phyloP scores from a whole-genome alignment of 2,113 vertebrate species.

The Falco punctatus region DNA sequence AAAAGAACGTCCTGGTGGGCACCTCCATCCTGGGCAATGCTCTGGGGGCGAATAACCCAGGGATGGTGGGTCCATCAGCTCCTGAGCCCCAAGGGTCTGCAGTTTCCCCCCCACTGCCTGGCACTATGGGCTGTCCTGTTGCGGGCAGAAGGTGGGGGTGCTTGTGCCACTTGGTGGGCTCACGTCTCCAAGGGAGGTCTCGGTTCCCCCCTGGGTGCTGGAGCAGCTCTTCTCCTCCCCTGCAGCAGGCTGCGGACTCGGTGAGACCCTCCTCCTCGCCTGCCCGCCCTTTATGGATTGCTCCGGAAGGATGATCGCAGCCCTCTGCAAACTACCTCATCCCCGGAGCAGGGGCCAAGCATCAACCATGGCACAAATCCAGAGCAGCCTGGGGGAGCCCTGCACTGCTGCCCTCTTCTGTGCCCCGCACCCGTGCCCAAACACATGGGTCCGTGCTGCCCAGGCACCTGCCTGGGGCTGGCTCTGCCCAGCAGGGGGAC shows the following conservation, averaged over 20 bases:
- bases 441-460: rapidly evolving
- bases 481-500: neutral
- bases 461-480: neutral
- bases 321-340: constrained; percentile 31
- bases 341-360: neutral
- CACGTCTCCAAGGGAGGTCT: neutral
- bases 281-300: neutral
- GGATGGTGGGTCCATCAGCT: neutral
- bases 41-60: neutral
- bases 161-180: neutral
- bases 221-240: neutral
- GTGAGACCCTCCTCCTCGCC: neutral
- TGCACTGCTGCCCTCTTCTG: neutral
- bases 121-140: rapidly evolving
- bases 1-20: neutral
- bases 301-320: constrained; percentile 10
- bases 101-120: neutral
- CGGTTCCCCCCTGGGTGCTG: rapidly evolving
- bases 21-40: neutral
- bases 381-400: neutral
- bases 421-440: rapidly evolving
- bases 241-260: neutral
- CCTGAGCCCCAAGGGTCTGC: neutral
- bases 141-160: rapidly evolving
- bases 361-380: neutral